Conservation (phyloP, 2,113 vertebrate species). For the Fulmarus glacialis region DNA sequence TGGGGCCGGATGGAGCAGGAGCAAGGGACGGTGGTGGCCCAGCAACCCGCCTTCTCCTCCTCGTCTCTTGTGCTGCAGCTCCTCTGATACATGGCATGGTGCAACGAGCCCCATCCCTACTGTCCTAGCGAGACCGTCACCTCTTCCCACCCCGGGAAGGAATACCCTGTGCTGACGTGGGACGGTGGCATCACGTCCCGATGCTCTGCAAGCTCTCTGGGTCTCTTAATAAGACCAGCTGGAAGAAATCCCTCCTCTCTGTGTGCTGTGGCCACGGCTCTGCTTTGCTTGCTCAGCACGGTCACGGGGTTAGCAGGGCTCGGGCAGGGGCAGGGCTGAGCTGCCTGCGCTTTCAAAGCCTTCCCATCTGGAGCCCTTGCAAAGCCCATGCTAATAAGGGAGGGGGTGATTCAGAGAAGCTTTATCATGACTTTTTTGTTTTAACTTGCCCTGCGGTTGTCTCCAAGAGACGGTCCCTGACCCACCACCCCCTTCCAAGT, state of each 20-base stretch:
- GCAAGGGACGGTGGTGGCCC: background rate
- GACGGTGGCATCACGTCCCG: accelerated
- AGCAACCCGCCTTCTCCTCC: background rate
- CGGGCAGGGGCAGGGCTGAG: too few species aligned
- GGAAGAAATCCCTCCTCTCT: background rate
- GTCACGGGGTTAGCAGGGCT: background rate
- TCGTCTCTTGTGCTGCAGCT: background rate
- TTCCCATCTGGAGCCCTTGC: background rate
- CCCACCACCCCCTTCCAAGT: background rate
- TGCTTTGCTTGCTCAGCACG: background rate
- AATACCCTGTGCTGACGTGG: background rate
- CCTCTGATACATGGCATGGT: too few species aligned
- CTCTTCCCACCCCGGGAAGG: background rate
- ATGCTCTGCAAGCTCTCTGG: background rate
- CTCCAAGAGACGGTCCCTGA: background rate
- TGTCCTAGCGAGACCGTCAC: accelerated
- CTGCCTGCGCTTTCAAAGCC: background rate
- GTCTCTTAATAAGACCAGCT: background rate
- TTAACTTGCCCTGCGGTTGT: background rate
- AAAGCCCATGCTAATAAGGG: background rate
- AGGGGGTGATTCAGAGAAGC: background rate
- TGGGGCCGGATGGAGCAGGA: background rate
- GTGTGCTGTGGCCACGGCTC: accelerated
- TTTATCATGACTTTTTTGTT: background rate
- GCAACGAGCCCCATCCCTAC: background rate